These are phyloP conservation scores for Hyposoter didymator DNA, from an alignment of 2,888 invertebrate genomes.

Conservation along the genomic window DNA sequence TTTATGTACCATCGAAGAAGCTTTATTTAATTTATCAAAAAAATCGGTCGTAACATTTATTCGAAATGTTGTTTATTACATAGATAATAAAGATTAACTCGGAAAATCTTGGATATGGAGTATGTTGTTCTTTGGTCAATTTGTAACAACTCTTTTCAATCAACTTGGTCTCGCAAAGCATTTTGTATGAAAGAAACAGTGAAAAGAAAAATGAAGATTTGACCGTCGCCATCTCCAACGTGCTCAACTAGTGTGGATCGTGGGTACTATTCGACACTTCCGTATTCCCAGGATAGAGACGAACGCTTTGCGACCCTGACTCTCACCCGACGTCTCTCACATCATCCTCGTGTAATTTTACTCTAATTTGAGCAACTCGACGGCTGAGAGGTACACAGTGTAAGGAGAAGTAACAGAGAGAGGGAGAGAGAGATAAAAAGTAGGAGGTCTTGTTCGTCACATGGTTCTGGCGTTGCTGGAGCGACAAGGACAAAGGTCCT, in stretches of 20 bases:
- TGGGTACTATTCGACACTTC: slow-evolving; percentile 63
- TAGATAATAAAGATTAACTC: no score
- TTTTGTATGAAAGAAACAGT: no score
- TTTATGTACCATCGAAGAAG: no score
- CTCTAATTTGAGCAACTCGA: slow-evolving; percentile 68
- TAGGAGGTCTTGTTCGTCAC: slow-evolving; percentile 19
- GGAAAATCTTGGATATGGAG: no score
- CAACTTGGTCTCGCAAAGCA: no score
- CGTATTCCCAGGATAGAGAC: slow-evolving; percentile 63
- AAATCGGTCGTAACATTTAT: no score
- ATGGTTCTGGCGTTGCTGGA: neutral
- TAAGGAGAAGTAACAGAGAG: neutral
- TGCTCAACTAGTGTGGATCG: slow-evolving; percentile 10
- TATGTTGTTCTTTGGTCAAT: no score
- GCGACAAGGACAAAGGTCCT: slow-evolving; percentile 40
- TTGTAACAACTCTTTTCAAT: no score
- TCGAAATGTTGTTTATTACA: no score
- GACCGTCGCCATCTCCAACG: no score
- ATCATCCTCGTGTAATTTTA: slow-evolving; percentile 65
- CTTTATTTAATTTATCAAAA: no score
- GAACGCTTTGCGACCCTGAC: slow-evolving; percentile 69
- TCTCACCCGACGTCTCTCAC: slow-evolving; percentile 67
- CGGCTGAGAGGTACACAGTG: slow-evolving; percentile 7
- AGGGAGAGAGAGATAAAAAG: neutral
- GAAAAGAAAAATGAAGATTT: no score